Base-by-base conservation (phyloP, 2,113 vertebrate species). In the Porphyrio hochstetteri region DNA sequence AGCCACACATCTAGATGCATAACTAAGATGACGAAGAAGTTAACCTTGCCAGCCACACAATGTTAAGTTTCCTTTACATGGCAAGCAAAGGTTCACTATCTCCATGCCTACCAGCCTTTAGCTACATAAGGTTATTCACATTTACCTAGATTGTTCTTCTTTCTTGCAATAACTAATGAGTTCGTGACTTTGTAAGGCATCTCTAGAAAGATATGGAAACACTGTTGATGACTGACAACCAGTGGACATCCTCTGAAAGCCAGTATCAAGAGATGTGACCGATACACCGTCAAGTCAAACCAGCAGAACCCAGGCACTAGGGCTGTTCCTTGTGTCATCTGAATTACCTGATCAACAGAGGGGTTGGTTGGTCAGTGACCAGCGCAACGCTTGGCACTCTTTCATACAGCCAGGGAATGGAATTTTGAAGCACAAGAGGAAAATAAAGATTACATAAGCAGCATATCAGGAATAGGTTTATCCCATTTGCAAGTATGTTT, bases 11-110 rank as follows among this genome's bases (percentile, higher is more conserved):
- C 9, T 36, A 79, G 44, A 57, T 24, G 70, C 25, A 15, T 11
- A 91, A 10, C 10, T 21, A 10, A 55, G 40, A 13, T 29, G 76
- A n/a, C 28, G 46, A 19, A 17, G 48, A 60, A 60, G 23, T 2
- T 16, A 71, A 12, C 17, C 9, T 1, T 42, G 59, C 38, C 65
- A 65, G 35, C 17, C 75, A 74, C 20, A 12, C 33, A 23, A 14
- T 6, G 42, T 42, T 42, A 42, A 1, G 7, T 6, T 67, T 53
- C 31, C 16, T 50, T 53, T 1, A 10, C 0, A 7, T 1, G 18
- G 38, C 35, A 60, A 86, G 71, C 48, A 31, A 3, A 36, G 19
- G 35, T 64, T 20, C 55, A 23, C 19, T 25, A 82, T 44, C 38
- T 76, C 57, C 56, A 4, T 1, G 29, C 21, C 68, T n/a, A 5